phyloP scores from a whole-genome alignment of 2,113 vertebrate species.

The Hypocryptadius cinnamomeus region DNA sequence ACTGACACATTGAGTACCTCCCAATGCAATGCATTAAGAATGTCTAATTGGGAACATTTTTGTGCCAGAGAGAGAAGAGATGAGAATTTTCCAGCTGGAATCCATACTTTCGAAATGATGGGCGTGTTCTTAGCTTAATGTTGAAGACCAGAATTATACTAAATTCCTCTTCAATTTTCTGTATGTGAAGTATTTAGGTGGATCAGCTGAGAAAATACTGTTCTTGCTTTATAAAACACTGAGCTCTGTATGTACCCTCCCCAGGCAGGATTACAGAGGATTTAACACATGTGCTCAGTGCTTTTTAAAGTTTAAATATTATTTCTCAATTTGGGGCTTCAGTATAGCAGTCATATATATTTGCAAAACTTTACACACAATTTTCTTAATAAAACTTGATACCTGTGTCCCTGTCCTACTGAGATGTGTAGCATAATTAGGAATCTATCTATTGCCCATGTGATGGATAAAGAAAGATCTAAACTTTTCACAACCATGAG shows the following conservation, averaged over 20 bases:
- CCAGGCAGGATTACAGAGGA: neutral
- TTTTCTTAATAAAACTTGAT: neutral
- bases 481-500: neutral
- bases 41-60: neutral
- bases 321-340: neutral
- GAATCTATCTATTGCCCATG: neutral
- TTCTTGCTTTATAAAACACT: neutral
- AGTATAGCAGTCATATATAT: neutral
- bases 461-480: neutral
- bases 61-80: neutral
- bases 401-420: neutral
- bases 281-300: neutral
- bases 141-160: neutral
- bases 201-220: neutral
- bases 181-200: neutral
- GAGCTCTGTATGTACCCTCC: neutral
- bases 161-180: neutral
- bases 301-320: neutral
- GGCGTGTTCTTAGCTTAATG: neutral
- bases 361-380: neutral
- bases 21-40: neutral
- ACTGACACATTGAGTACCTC: neutral
- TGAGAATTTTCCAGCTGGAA: neutral
- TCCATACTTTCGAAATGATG: neutral
- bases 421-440: neutral